Conservation (phyloP, 1,140 invertebrate genomes). For the Uloborus diversus region DNA sequence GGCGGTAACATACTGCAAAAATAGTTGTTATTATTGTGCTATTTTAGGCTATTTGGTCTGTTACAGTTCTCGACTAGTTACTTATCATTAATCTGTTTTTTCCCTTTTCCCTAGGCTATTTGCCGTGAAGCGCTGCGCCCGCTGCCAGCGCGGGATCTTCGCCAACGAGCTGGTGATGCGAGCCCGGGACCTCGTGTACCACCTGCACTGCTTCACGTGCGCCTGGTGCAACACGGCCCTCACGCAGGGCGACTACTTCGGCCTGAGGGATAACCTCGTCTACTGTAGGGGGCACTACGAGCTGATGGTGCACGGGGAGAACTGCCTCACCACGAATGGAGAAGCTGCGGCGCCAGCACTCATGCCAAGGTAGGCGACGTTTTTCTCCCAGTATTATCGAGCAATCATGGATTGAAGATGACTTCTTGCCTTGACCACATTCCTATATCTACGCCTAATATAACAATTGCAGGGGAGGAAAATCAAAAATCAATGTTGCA, state of each 20-base stretch:
- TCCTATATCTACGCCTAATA: too few relatives aligned
- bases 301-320: constrained; percentile 57
- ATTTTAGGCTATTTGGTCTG: too few relatives aligned
- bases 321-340: constrained; percentile 2
- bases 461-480: too few relatives aligned
- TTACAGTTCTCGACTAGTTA: too few relatives aligned
- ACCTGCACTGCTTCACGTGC: constrained; percentile 90
- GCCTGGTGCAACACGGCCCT: constrained; percentile 77
- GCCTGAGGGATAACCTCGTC: constrained; percentile 67
- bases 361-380: constrained; percentile 12
- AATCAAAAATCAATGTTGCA: too few relatives aligned
- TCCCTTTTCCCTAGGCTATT: constrained; percentile 64
- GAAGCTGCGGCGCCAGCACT: neutral
- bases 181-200: constrained; percentile 84
- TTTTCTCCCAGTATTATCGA: neutral
- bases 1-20: too few relatives aligned
- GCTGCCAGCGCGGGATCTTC: constrained; percentile 83
- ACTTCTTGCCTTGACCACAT: neutral
- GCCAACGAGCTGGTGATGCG: constrained; percentile 93
- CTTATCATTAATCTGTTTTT: too few relatives aligned
- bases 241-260: constrained; percentile 84
- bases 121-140: constrained; percentile 76
- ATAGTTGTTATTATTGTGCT: too few relatives aligned
- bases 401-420: neutral
- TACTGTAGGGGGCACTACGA: constrained; percentile 68